A percentile compares a stretch with the other conserved stretches of the same genome.
These are phyloP conservation scores for Spisula solida DNA, from an alignment of 2,888 invertebrate species.

Conservation along the genomic window DNA sequence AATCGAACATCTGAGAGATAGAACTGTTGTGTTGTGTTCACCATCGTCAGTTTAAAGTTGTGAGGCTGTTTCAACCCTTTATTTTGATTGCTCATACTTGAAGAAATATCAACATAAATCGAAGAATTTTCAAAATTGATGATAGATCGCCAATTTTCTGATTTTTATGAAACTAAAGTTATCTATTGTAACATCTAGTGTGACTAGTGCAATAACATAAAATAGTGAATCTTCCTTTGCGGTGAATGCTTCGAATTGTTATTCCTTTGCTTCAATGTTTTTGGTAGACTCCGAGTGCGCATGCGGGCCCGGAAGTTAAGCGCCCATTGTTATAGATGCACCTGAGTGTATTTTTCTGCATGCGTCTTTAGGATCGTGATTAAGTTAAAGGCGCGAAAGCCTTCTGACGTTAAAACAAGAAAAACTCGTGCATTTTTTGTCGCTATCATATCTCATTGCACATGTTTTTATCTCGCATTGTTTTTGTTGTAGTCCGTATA, in stretches of 20 bases:
- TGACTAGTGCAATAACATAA: no score
- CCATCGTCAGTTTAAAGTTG: not conserved
- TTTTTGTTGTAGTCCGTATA: not conserved
- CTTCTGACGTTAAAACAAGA: not conserved
- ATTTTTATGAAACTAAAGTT: not conserved
- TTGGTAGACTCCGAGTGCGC: not conserved
- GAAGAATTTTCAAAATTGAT: not conserved
- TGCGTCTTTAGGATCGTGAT: not conserved
- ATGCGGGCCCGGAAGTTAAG: not conserved
- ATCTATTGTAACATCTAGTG: not conserved
- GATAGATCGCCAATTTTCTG: not conserved
- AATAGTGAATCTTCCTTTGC: not conserved
- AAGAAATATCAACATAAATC: not conserved
- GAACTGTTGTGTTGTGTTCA: conserved; percentile 12
- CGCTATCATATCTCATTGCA: not conserved
- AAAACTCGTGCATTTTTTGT: not conserved
- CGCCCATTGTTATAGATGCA: conserved; percentile 1
- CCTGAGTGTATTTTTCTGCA: conserved; percentile 4
- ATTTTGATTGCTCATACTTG: not conserved
- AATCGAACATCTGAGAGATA: not conserved
- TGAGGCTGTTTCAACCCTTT: not conserved
- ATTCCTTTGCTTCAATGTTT: not conserved
- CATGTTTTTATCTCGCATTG: not conserved
- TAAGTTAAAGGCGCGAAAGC: not conserved
- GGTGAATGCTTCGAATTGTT: not conserved